phyloP scores from a whole-genome alignment of 2,113 vertebrate species.

The Boulengeromyrus knoepffleri region DNA sequence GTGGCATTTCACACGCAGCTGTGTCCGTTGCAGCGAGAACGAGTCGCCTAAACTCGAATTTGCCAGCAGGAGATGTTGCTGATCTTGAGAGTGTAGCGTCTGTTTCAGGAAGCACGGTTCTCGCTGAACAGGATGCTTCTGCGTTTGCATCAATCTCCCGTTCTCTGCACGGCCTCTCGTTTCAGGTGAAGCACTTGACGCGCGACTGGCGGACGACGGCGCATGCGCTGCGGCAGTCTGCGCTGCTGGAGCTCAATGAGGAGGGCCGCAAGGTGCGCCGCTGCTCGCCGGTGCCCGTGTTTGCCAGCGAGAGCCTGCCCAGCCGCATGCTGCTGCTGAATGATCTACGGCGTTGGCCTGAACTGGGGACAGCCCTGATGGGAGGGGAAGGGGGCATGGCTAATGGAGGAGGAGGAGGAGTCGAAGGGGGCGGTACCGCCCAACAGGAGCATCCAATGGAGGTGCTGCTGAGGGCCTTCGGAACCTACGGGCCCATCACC shows the following conservation, averaged over 20 bases:
- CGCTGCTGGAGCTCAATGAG: conserved; percentile 77
- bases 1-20: not conserved
- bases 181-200: conserved; percentile 90
- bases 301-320: conserved; percentile 85
- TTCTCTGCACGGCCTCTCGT: not conserved
- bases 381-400: conserved; percentile 36
- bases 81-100: not conserved
- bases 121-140: not conserved
- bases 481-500: conserved; percentile 76
- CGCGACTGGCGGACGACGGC: conserved; percentile 94
- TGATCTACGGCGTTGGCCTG: conserved; percentile 72
- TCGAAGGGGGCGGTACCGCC: conserved; percentile 43
- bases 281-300: conserved; percentile 74
- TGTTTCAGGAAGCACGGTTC: not conserved
- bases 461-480: conserved; percentile 84
- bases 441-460: conserved; percentile 88
- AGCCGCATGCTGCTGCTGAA: conserved; percentile 90
- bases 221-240: conserved; percentile 77
- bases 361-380: conserved; percentile 49
- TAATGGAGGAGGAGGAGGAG: conserved; percentile 33
- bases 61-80: not conserved
- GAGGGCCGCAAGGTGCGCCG: conserved; percentile 86
- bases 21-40: not conserved
- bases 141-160: not conserved
- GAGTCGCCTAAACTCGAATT: not conserved